Base-by-base conservation (phyloP, 30 jellyfish, hydroid and myxozoan genomes). In the Catostylus mosaicus region DNA sequence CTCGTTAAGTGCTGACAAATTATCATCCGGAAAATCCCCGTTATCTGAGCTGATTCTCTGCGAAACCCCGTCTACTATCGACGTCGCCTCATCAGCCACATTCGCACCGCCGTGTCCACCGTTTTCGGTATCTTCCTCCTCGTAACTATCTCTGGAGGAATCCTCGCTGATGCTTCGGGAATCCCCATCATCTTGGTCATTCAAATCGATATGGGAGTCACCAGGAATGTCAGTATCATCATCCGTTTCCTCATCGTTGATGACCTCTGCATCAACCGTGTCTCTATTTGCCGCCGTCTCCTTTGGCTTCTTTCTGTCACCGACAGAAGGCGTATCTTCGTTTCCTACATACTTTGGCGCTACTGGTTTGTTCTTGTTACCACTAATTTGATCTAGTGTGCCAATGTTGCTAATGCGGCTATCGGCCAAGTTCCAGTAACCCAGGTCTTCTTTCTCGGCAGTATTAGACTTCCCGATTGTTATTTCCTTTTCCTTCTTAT, bases 401-500 rank as follows among this genome's bases (percentile, higher is more conserved):
- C 46, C 75, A 31, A 66, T 46, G 48, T 48, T 31, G 38, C 71
- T 34, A 27, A 63, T 66, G 35, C 89, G 72, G 29, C 18, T 69
- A 57, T 82, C 92, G n/a, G 85, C 80, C 5, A 70, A 30, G 51
- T 82, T 82, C 92, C 92, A 82, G 65, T 23, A 69, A 4, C 40
- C 64, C 27, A 54, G 59, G 24, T 62, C 85, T 30, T 40, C 80
- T 3, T 32, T 46, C 34, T 57, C 48, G 10, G 50, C 48, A 18
- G 67, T 31, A 65, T n/a, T 66, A 27, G 82, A 30, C 38, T 60
- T 74, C 36, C 82, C 92, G 14, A 82, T 32, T 22, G 86, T 36
- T 54, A 82, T 71, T 1, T 82, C 92, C 40, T 70, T 82, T 47
- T 82, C 92, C 61, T 82, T 82, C 69, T 82, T 82, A 75, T 82